These are phyloP conservation scores for Apogon hyalosoma DNA, from an alignment of 2,797 vertebrate species.

Conservation along the genomic window DNA sequence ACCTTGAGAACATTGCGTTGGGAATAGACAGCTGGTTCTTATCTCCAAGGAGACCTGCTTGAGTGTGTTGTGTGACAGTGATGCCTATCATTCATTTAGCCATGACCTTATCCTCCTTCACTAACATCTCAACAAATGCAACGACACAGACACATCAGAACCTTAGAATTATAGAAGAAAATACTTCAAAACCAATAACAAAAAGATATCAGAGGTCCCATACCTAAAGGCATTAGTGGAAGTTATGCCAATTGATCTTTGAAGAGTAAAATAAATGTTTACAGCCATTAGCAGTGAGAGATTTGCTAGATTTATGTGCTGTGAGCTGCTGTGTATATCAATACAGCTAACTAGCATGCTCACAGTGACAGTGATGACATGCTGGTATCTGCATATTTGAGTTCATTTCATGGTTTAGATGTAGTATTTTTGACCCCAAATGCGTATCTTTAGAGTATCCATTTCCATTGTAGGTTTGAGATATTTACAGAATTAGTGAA, in stretches of 20 bases:
- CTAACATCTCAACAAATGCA: constrained; percentile 27
- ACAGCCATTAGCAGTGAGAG: no score
- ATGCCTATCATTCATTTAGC: constrained; percentile 76
- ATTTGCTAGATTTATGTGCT: no score
- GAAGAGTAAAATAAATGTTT: neutral
- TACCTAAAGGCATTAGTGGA: neutral
- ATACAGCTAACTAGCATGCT: no score
- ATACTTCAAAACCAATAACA: neutral
- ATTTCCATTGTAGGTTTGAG: no score
- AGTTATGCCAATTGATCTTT: neutral
- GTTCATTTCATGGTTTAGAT: no score
- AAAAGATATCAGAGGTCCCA: no score
- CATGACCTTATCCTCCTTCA: constrained; percentile 63
- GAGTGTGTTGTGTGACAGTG: constrained; percentile 68
- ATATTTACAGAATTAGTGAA: no score
- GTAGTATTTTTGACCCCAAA: no score
- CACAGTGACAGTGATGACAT: no score
- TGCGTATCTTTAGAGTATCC: no score
- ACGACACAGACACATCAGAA: constrained; percentile 8
- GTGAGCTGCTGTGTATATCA: no score
- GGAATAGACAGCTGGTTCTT: constrained; percentile 70
- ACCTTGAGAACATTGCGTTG: constrained; percentile 69
- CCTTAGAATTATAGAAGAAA: constrained; percentile 3
- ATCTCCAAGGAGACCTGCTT: constrained; percentile 74
- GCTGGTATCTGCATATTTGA: no score